These are phyloP conservation scores for Drosophila nr. perissopoda DNA, from an alignment of 2,888 invertebrate species.

Conservation along the genomic window DNA sequence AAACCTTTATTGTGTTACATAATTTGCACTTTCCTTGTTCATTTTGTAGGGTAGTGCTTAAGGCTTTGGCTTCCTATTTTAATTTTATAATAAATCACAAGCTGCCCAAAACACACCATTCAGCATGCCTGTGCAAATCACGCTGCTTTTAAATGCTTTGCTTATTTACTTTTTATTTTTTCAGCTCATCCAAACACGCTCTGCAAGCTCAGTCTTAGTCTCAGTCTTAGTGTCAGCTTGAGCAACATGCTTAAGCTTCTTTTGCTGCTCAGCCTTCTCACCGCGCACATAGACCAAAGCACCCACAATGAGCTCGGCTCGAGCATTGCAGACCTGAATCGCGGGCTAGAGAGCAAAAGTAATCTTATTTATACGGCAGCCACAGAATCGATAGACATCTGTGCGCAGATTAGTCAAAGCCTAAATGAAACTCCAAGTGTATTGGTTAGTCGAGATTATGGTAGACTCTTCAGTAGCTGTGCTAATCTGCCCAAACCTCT, in stretches of 20 bases:
- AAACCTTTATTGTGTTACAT: neutral
- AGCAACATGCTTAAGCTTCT: slow-evolving; percentile 31
- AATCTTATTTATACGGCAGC: slow-evolving; percentile 41
- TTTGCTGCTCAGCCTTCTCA: slow-evolving; percentile 11
- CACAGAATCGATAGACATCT: slow-evolving; percentile 2
- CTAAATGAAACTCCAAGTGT: slow-evolving; percentile 43
- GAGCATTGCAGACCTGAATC: slow-evolving; percentile 31
- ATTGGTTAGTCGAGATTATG: slow-evolving; percentile 12
- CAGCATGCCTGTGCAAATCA: neutral
- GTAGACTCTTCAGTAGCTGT: neutral
- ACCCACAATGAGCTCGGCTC: slow-evolving; percentile 12
- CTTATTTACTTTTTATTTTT: slow-evolving; percentile 8
- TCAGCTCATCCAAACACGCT: slow-evolving; percentile 19
- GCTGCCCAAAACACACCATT: neutral
- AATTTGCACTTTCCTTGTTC: no score
- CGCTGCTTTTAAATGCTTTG: slow-evolving; percentile 3
- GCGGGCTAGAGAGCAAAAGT: slow-evolving; percentile 32
- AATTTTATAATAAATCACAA: neutral
- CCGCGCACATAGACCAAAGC: neutral
- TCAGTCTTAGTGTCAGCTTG: neutral
- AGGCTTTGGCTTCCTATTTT: neutral
- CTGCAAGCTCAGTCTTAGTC: neutral
- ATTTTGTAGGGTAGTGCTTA: neutral
- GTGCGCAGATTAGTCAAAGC: slow-evolving; percentile 7
- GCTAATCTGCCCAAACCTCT: slow-evolving; percentile 28